These are phyloP conservation scores for Eulacestoma nigropectus DNA, from an alignment of 2,113 vertebrate genomes.

Conservation along the genomic window DNA sequence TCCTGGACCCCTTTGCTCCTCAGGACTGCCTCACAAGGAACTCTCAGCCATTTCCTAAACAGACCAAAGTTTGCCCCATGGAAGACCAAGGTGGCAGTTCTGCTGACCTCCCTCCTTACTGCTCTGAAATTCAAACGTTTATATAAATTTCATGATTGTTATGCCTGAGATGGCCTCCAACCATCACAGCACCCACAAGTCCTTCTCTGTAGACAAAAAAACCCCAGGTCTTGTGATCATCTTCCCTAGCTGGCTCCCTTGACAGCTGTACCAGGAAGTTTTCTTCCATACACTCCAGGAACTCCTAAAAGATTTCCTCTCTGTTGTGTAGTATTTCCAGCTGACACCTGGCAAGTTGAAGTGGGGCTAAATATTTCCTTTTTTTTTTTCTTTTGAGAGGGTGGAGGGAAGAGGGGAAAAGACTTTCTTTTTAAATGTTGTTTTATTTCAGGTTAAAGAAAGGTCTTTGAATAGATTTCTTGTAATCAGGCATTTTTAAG, in stretches of 20 bases:
- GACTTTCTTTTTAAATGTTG: neutral
- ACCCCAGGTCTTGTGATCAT: rapidly evolving
- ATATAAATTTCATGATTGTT: rapidly evolving
- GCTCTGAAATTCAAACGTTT: neutral
- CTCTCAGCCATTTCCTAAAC: neutral
- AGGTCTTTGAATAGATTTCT: neutral
- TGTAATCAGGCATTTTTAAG: constrained; percentile 9
- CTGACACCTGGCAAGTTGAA: neutral
- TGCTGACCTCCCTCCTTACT: neutral
- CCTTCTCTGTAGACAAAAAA: neutral
- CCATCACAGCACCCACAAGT: neutral
- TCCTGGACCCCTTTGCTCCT: neutral
- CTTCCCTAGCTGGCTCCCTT: neutral
- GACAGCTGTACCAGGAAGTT: neutral
- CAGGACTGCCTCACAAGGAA: neutral
- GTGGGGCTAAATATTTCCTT: neutral
- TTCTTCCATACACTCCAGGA: neutral
- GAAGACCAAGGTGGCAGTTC: neutral
- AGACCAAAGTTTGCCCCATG: neutral
- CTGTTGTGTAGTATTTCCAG: neutral
- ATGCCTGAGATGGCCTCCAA: neutral
- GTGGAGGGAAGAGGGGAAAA: rapidly evolving
- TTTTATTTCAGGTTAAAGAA: neutral
- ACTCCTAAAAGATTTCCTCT: neutral
- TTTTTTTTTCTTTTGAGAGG: rapidly evolving